Evolutionary conservation across 2,797 vertebrate genomes (phyloP).

Genomic region (Crenuchus spilurus): DNA sequence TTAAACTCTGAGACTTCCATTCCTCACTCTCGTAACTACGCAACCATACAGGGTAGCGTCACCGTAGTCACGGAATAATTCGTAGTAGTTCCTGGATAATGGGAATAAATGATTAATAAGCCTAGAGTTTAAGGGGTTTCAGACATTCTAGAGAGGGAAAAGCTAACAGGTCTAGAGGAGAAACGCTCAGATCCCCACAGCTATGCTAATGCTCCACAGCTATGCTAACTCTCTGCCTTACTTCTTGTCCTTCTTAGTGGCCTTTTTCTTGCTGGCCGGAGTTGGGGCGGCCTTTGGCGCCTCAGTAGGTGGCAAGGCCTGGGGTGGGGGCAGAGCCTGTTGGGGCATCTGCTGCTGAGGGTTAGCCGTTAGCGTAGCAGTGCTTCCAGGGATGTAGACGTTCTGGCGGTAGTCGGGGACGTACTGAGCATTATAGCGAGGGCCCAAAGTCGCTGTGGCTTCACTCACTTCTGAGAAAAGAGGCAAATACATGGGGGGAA

Average conservation of each 20-base stretch:
- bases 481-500: neutral
- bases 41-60: neutral
- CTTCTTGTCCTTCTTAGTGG: constrained; percentile 87
- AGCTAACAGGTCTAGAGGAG: constrained; percentile 7
- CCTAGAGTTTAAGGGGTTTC: neutral
- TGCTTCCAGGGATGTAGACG: constrained; percentile 88
- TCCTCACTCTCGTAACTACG: neutral
- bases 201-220: constrained; percentile 1
- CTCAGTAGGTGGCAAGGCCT: constrained; percentile 52
- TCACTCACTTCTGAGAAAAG: constrained; percentile 74
- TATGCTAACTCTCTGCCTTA: constrained; percentile 53
- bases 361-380: constrained; percentile 82
- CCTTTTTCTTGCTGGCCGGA: constrained; percentile 86
- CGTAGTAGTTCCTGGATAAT: neutral
- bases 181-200: constrained; percentile 29
- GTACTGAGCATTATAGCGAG: constrained; percentile 84
- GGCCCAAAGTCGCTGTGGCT: constrained; percentile 73
- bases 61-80: neutral
- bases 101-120: neutral
- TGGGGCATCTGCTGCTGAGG: constrained; percentile 72
- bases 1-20: neutral
- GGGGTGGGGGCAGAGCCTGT: constrained; percentile 66
- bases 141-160: constrained; percentile 6
- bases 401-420: constrained; percentile 88
- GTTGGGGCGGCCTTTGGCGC: constrained; percentile 65